These are phyloP conservation scores for Lithophane socia DNA, from an alignment of 2,888 invertebrate genomes.

Conservation along the genomic window DNA sequence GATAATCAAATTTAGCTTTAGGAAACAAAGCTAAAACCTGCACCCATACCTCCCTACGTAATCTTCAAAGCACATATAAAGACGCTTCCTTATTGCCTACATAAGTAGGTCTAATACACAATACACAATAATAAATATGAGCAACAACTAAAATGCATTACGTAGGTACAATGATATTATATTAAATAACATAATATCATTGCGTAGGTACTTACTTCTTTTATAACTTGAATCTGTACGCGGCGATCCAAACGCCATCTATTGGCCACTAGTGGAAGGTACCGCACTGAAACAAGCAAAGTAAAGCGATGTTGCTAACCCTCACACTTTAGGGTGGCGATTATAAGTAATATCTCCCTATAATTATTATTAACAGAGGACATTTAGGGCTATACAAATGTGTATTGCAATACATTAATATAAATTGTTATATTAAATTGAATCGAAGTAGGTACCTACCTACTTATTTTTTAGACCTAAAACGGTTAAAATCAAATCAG, in stretches of 20 bases:
- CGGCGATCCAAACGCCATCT: constrained; percentile 45
- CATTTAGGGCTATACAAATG: constrained; percentile 22
- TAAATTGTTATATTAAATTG: neutral
- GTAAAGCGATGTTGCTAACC: neutral
- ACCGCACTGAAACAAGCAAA: neutral
- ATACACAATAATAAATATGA: constrained; percentile 11
- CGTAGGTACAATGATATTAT: no score
- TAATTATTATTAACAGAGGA: constrained; percentile 38
- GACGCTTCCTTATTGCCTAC: neutral
- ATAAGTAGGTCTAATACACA: neutral
- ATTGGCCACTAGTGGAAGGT: constrained; percentile 12
- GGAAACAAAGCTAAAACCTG: neutral
- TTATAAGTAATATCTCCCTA: constrained; percentile 23
- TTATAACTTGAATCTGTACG: neutral
- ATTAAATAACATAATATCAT: no score
- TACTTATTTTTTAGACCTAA: neutral
- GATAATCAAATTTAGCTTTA: no score
- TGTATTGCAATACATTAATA: constrained; percentile 9
- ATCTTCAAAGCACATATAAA: neutral
- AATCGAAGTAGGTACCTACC: no score
- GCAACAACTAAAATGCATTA: constrained; percentile 13
- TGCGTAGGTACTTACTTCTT: neutral
- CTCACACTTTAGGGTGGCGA: constrained; percentile 23
- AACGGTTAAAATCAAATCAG: no score
- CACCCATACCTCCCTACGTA: no score